Evolutionary conservation across 2,113 vertebrate genomes (phyloP).

Genomic region (Anas platyrhynchos): DNA sequence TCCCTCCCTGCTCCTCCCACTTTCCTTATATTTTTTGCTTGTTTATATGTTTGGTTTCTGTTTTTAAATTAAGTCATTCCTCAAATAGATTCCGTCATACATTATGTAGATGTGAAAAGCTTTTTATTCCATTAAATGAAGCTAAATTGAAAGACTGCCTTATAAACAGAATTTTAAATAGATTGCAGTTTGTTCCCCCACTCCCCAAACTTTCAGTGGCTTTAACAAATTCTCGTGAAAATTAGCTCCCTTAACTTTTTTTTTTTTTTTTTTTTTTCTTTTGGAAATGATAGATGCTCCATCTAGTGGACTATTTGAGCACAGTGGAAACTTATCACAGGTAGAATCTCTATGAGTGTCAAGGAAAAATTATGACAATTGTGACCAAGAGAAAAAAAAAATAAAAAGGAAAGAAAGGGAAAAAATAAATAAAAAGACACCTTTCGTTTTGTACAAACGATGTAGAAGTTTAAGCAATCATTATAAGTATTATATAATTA

Average conservation of each 20-base stretch:
- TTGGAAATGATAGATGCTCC: slow-evolving; percentile 70
- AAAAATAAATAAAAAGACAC: neutral
- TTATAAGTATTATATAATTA: neutral
- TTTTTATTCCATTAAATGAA: neutral
- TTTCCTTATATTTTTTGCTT: neutral
- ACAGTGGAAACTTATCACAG: slow-evolving; percentile 14
- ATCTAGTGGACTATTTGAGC: slow-evolving; percentile 75
- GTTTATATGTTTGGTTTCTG: neutral
- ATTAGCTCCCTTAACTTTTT: neutral
- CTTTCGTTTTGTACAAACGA: neutral
- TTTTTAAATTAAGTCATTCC: neutral
- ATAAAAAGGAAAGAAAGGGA: neutral
- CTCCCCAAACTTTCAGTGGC: neutral
- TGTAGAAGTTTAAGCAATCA: neutral
- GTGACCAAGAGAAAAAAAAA: neutral
- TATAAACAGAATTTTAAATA: neutral
- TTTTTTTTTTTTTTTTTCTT: neutral
- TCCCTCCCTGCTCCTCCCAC: rapidly evolving
- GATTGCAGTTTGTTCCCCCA: neutral
- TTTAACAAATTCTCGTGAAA: neutral
- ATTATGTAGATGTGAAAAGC: neutral
- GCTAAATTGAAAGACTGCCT: neutral
- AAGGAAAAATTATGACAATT: neutral
- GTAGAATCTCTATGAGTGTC: neutral
- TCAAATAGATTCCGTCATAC: neutral